Percentiles rank a stretch among this genome's conserved stretches.
Conservation (phyloP, 2,113 vertebrate species). For the Heliornis fulica region DNA sequence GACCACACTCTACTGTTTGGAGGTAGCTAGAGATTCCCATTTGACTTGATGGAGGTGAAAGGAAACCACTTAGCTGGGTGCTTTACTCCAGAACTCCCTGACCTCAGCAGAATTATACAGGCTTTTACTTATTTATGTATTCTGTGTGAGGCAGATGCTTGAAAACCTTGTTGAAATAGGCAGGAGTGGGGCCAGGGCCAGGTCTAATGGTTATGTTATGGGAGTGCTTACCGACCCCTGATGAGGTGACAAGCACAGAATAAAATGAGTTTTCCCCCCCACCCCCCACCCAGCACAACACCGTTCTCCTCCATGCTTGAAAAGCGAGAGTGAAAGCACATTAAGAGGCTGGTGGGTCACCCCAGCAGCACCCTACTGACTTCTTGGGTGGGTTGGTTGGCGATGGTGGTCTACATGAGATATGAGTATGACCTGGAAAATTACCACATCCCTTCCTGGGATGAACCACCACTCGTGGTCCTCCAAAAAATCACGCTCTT, state of each 20-base stretch:
- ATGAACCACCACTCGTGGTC: background rate
- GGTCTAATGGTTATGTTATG: background rate
- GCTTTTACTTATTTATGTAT: background rate
- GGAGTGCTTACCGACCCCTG: background rate
- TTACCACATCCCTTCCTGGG: background rate
- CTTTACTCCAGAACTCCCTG: background rate
- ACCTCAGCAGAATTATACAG: background rate
- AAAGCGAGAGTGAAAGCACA: background rate
- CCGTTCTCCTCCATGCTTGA: background rate
- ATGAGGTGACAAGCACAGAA: background rate
- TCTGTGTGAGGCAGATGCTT: background rate
- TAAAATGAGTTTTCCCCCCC: background rate
- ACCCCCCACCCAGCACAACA: rapidly evolving
- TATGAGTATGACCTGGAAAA: background rate
- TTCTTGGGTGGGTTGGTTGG: background rate
- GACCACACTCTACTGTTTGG: background rate
- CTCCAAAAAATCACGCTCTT: background rate
- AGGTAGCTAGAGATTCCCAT: background rate
- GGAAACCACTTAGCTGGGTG: background rate
- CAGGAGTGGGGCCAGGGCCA: background rate
- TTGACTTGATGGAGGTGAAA: background rate
- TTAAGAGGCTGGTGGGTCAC: rapidly evolving
- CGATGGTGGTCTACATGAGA: background rate
- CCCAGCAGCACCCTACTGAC: background rate
- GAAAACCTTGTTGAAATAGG: background rate